Evolutionary conservation across 2,797 vertebrate genomes (phyloP).

Genomic region (Platyrinchus mystaceus): DNA sequence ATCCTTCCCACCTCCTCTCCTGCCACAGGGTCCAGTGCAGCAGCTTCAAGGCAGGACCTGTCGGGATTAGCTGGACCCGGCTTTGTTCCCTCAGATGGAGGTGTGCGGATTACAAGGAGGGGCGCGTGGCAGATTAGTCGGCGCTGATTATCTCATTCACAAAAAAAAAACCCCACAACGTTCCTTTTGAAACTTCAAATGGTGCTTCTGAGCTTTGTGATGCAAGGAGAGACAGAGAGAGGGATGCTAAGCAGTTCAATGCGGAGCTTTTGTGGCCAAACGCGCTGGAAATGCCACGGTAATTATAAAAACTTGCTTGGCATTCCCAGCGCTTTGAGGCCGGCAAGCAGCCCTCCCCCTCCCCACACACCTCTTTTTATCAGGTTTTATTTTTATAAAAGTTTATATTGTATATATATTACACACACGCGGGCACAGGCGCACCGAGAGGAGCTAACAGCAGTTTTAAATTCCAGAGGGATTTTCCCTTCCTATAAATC

Average conservation of each 20-base stretch:
- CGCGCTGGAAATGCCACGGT: background rate
- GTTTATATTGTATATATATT: background rate
- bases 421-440: background rate
- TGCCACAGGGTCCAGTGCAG: background rate
- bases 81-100: background rate
- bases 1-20: background rate
- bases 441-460: background rate
- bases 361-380: background rate
- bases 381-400: background rate
- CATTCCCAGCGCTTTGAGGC: background rate
- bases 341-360: background rate
- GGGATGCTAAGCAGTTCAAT: background rate
- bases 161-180: background rate
- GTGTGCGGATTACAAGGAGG: background rate
- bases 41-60: background rate
- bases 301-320: background rate
- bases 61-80: background rate
- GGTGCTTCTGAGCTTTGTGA: background rate
- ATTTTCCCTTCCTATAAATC: background rate
- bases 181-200: constrained; percentile 6
- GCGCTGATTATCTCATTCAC: background rate
- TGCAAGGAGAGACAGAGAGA: background rate
- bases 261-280: background rate
- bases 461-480: background rate
- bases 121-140: background rate